Percentiles rank a stretch among this genome's conserved stretches.
These are phyloP conservation scores for Odocoileus virginianus DNA, from an alignment of 2,113 vertebrate species.

Conservation along the genomic window DNA sequence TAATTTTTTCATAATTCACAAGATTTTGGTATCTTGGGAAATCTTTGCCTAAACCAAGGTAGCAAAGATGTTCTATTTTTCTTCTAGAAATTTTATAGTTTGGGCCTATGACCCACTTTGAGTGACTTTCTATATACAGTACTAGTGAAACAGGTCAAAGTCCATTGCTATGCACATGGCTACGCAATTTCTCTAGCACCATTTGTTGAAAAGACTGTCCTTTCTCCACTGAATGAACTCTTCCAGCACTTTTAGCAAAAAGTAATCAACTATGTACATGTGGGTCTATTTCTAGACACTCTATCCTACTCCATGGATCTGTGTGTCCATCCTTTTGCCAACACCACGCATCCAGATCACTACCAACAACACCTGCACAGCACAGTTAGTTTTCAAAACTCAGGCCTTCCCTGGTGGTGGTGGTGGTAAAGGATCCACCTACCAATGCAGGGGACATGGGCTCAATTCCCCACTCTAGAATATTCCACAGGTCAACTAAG, in stretches of 20 bases:
- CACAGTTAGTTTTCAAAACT: too few species aligned
- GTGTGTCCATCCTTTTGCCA: background rate
- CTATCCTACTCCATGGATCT: background rate
- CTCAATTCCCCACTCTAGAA: background rate
- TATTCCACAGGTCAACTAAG: background rate
- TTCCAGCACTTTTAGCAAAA: accelerated
- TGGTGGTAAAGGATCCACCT: background rate
- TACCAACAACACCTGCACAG: background rate
- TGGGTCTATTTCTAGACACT: accelerated
- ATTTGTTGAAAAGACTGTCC: background rate
- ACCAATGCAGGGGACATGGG: background rate
- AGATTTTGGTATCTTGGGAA: background rate
- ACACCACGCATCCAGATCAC: accelerated
- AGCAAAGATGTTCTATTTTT: background rate
- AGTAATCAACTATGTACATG: accelerated
- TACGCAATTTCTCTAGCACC: background rate
- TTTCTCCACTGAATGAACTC: background rate
- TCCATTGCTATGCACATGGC: accelerated
- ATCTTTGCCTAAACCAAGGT: background rate
- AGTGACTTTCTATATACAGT: background rate
- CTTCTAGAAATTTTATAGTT: background rate
- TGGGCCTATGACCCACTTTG: background rate
- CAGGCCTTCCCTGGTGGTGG: background rate
- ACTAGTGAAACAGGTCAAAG: background rate
- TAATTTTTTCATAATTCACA: background rate